Conservation (phyloP, 2,888 invertebrate genomes). For the Athripsodes cinereus region DNA sequence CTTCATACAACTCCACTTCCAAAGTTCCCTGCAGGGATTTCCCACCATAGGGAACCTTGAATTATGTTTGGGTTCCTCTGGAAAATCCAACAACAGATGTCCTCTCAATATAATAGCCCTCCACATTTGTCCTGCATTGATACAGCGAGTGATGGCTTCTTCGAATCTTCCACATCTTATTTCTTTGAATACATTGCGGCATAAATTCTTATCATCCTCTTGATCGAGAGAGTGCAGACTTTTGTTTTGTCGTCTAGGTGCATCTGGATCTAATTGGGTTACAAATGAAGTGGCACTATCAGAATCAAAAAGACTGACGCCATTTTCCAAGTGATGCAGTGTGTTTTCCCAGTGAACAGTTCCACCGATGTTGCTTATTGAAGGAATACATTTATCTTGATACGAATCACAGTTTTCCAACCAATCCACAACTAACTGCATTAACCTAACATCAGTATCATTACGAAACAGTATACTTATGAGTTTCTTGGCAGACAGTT, state of each 20-base stretch:
- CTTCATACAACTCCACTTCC: constrained; percentile 69
- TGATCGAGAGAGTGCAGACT: constrained; percentile 80
- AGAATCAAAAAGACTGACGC: constrained; percentile 45
- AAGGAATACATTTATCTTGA: constrained; percentile 55
- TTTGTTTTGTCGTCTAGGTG: constrained; percentile 70
- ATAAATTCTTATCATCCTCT: constrained; percentile 61
- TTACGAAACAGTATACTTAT: constrained; percentile 42
- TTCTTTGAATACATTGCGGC: constrained; percentile 61
- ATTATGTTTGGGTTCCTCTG: constrained; percentile 57
- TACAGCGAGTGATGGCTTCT: constrained; percentile 77
- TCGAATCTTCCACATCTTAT: constrained; percentile 82
- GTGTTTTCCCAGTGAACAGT: constrained; percentile 91
- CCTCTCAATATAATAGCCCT: constrained; percentile 85
- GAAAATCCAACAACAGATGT: constrained; percentile 83
- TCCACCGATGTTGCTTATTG: constrained; percentile 40
- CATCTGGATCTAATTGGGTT: constrained; percentile 82
- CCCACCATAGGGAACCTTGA: constrained; percentile 63
- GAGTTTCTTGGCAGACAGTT: constrained; percentile 39
- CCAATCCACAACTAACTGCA: constrained; percentile 89
- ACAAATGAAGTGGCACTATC: constrained; percentile 49
- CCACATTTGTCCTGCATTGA: constrained; percentile 87
- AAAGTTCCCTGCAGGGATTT: constrained; percentile 73
- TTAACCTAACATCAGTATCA: constrained; percentile 56
- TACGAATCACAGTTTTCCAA: constrained; percentile 81
- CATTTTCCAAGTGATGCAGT: constrained; percentile 64